Base-by-base conservation (phyloP, 2,888 invertebrate species). In the Leucoma salicis region DNA sequence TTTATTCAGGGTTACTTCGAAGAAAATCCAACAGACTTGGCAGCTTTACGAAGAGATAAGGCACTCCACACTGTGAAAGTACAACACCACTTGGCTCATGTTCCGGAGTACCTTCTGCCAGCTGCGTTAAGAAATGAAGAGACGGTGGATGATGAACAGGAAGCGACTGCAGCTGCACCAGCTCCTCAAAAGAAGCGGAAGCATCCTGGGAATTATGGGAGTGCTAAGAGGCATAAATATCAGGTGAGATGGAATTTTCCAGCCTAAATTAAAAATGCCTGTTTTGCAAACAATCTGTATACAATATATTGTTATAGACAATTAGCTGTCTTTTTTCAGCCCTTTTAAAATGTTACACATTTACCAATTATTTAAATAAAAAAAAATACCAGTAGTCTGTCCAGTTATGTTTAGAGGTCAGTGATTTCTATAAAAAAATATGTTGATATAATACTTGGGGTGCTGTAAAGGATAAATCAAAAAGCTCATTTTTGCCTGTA, bases 51-150 rank as follows among this genome's bases (percentile, higher is more conserved):
- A 4, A 94, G 97, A 49, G 97, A 97, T 69, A 95, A 95, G 76
- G 95, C 96, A 0, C 79, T 97, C 12, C 96, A 96, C 64, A 95
- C 96, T 0, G 95, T 97, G 0, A 93, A 93, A 72, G 84, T 95
- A 6, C 96, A 97, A 71, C 91, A 93, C 1, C 98, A 98, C 79
- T 82, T 99, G 49, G 92, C 95, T 15, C 94, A 98, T 75, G 96
- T 99, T 0, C 99, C 99, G 0, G 97, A 97, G 38, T 99, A 99
- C 74, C 93, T 97, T 56, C 90, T 97, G 0, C 97, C 97, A 0
- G 91, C 93, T 1, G 93, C 95, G 0, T 78, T 97, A 34, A 94
- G 95, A 70, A 91, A 90, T 47, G 83, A 95, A 12, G 91, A 92
- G 3, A 89, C 54, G 4, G 59, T 91, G 1, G 90, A 91, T 14